Evolutionary conservation across 2,888 invertebrate species (phyloP).

Genomic region (Caenorhabditis imperialis): DNA sequence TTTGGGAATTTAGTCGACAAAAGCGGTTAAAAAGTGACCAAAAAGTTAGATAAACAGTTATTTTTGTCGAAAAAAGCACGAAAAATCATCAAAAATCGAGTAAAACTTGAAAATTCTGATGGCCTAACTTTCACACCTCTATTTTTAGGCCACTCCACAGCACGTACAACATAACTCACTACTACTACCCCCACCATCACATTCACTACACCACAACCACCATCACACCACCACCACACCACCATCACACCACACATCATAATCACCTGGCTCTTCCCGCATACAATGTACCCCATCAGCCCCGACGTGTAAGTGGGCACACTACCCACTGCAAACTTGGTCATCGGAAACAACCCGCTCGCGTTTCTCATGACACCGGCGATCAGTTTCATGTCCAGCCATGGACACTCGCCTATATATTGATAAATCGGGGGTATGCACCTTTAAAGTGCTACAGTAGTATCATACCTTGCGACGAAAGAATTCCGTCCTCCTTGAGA

Average conservation of each 20-base stretch:
- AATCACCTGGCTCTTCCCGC: constrained; percentile 83
- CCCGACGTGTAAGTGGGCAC: constrained; percentile 97
- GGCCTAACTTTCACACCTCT: too few relatives aligned
- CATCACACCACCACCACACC: too few relatives aligned
- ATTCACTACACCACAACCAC: background rate
- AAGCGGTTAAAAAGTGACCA: too few relatives aligned
- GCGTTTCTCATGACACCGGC: constrained; percentile 81
- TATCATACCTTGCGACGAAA: constrained; percentile 87
- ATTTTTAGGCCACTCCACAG: too few relatives aligned
- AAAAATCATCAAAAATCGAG: too few relatives aligned
- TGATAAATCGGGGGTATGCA: constrained; percentile 6
- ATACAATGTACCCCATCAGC: constrained; percentile 94
- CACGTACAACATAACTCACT: background rate
- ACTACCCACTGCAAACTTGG: constrained; percentile 86
- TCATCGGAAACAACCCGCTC: constrained; percentile 85
- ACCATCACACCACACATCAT: background rate
- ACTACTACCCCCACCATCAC: constrained; percentile 1
- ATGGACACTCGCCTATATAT: constrained; percentile 84
- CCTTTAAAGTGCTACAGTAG: constrained; percentile 5
- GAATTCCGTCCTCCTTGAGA: constrained; percentile 88
- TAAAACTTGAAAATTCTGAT: too few relatives aligned
- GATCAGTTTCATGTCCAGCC: constrained; percentile 86
- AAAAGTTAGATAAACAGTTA: too few relatives aligned
- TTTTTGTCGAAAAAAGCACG: too few relatives aligned
- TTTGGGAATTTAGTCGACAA: too few relatives aligned